Conservation (phyloP, 2,888 invertebrate species). For the Crioceris asparagi region DNA sequence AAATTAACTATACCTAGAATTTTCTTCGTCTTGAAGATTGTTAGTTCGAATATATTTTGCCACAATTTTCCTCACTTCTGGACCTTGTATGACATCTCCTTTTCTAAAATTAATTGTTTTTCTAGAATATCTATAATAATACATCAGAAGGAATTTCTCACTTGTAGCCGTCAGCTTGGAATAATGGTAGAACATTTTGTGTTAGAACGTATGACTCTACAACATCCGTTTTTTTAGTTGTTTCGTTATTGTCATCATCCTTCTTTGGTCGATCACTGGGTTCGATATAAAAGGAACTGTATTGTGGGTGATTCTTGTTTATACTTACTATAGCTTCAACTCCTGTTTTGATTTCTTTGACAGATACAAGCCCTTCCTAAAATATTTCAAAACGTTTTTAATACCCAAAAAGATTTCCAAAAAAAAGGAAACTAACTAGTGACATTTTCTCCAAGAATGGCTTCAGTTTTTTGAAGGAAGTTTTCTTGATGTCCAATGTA, state of each 20-base stretch:
- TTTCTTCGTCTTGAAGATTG: slow-evolving; percentile 41
- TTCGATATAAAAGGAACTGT: slow-evolving; percentile 39
- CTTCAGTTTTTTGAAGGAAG: slow-evolving; percentile 78
- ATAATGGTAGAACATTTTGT: slow-evolving; percentile 50
- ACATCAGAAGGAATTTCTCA: slow-evolving; percentile 26
- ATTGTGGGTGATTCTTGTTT: slow-evolving; percentile 47
- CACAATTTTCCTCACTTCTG: slow-evolving; percentile 55
- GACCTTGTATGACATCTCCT: slow-evolving; percentile 32
- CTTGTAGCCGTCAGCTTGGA: slow-evolving; percentile 47
- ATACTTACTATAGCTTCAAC: slow-evolving; percentile 66
- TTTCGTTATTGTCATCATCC: slow-evolving; percentile 21
- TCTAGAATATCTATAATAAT: slow-evolving; percentile 3
- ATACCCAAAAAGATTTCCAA: neutral
- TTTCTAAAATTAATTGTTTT: slow-evolving; percentile 28
- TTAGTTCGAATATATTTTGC: slow-evolving; percentile 61
- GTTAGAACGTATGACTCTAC: slow-evolving; percentile 61
- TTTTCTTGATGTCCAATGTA: slow-evolving; percentile 76
- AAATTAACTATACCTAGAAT: slow-evolving; percentile 22
- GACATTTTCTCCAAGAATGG: slow-evolving; percentile 74
- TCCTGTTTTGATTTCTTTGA: slow-evolving; percentile 63
- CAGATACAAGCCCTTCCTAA: slow-evolving; percentile 49
- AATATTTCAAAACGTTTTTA: slow-evolving; percentile 8
- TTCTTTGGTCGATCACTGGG: slow-evolving; percentile 28
- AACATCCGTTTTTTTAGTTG: slow-evolving; percentile 42
- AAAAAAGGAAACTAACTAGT: slow-evolving; percentile 37